Conservation (phyloP, 37 sponge, comb jelly and placozoan genomes). For the Axinella damicornis region DNA sequence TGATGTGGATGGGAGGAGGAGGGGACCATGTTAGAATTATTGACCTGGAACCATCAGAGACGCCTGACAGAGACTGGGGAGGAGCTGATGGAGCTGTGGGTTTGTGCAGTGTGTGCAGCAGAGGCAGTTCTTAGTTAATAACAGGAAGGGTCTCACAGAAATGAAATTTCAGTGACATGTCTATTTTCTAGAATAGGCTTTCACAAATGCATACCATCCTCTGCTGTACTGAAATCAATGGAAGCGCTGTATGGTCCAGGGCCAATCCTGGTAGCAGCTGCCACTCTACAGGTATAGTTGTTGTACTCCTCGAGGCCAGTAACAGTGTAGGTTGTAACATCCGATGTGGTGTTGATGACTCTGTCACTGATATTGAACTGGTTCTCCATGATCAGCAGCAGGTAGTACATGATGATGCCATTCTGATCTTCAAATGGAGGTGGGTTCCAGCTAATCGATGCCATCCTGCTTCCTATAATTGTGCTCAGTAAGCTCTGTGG, state of each 20-base stretch:
- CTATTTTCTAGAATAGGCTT: too few species aligned
- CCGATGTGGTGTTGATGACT: not conserved
- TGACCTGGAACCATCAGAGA: too few species aligned
- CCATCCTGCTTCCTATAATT: not conserved
- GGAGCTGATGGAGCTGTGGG: too few species aligned
- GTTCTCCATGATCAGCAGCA: not conserved
- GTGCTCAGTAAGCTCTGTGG: not conserved
- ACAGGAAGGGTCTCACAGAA: too few species aligned
- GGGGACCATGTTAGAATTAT: too few species aligned
- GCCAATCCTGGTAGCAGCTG: conserved; percentile 2
- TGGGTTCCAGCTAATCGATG: conserved; percentile 12
- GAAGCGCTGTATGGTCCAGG: conserved; percentile 12
- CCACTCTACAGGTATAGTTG: conserved; percentile 14
- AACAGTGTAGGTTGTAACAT: not conserved
- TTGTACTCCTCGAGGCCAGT: not conserved
- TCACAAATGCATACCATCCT: conserved; percentile 22
- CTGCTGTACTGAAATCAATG: not conserved
- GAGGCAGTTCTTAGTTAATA: too few species aligned
- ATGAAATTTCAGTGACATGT: too few species aligned
- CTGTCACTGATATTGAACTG: not conserved
- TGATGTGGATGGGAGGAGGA: too few species aligned
- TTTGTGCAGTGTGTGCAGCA: too few species aligned
- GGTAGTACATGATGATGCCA: conserved; percentile 31
- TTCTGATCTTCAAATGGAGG: conserved; percentile 41
- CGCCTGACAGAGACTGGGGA: too few species aligned